Base-by-base conservation (phyloP, 2,888 invertebrate genomes). In the Nomada fabriciana region DNA sequence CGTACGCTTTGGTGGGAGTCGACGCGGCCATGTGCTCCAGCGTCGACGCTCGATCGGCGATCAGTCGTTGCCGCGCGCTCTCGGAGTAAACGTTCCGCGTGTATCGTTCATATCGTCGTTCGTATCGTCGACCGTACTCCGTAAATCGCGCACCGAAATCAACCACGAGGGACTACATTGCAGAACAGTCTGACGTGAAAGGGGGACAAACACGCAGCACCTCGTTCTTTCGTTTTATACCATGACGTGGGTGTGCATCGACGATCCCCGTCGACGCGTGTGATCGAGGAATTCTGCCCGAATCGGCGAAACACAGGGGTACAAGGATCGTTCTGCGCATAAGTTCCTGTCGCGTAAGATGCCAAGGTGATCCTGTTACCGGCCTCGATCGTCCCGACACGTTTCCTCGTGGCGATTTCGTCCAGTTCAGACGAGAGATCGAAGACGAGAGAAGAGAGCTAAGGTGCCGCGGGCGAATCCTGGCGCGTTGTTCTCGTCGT, bases 11-110 rank as follows among this genome's bases (percentile, higher is more conserved):
- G 74, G 88, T 80, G 82, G 80, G 84, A 72, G 88, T 71, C 57
- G 61, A 53, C 75, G 84, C 86, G 88, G 90, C 93, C 93, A 93
- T 92, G 93, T 93, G 93, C 93, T 93, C 91, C 90, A 88, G 87
- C 90, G 89, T 91, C 89, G 91, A 89, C 85, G 89, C 88, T 88
- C 89, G 88, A 89, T 90, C 88, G 86, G 77, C 53, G 88, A 88
- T 92, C 93, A 93, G 93, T 93, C 91, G 92, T 91, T 91, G 92
- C 91, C 91, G 90, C 91, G 93, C 93, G 92, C 91, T 93, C 91
- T 81, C 87, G 80, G 79, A 83, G 92, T 85, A 84, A 85, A 89
- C 91, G 84, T 91, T 89, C 85, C 59, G 69, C 55, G 53, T 9
- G 57, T 59, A 61, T 53, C 25, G 50, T 13, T 20, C 47, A n/a